A percentile compares a stretch with the other conserved stretches of the same genome.
These are phyloP conservation scores for Thunnus thynnus DNA, from an alignment of 2,113 vertebrate genomes.

Conservation along the genomic window DNA sequence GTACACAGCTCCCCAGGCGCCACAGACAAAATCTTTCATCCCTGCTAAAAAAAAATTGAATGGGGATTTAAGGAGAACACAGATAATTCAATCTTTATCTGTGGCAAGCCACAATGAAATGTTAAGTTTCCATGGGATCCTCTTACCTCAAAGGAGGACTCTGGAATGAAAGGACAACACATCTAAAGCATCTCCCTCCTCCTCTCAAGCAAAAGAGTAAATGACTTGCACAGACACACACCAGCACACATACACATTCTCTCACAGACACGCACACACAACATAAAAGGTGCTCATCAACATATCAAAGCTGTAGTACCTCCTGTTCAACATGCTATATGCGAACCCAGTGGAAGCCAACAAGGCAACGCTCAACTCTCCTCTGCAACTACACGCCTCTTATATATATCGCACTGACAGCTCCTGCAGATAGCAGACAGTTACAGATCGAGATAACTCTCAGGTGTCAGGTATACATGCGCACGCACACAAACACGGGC, in stretches of 20 bases:
- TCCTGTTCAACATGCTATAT: conserved; percentile 63
- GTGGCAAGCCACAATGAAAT: conserved; percentile 70
- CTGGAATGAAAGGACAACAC: conserved; percentile 68
- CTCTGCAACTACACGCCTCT: conserved; percentile 13
- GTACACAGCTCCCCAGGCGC: conserved; percentile 69
- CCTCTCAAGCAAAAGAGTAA: conserved; percentile 40
- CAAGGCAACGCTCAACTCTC: conserved; percentile 14
- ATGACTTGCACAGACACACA: conserved; percentile 10
- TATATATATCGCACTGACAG: conserved; percentile 41
- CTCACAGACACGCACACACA: conserved; percentile 1
- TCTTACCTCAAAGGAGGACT: conserved; percentile 65
- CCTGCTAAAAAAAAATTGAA: conserved; percentile 68
- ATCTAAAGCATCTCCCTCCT: conserved; percentile 55
- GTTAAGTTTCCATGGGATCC: conserved; percentile 68
- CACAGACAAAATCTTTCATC: conserved; percentile 75
- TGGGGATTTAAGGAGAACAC: conserved; percentile 74
- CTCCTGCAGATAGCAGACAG: conserved; percentile 55
- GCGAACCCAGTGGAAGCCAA: conserved; percentile 34
- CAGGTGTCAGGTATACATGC: conserved; percentile 55
- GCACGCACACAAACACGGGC: conserved; percentile 32
- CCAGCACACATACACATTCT: conserved; percentile 17
- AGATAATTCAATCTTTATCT: conserved; percentile 79
- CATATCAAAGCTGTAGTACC: conserved; percentile 73
- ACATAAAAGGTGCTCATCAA: conserved; percentile 70
- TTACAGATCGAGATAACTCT: conserved; percentile 57